A percentile compares a stretch with the other conserved stretches of the same genome.
phyloP scores from a whole-genome alignment of 2,113 vertebrate species.

The Penelope pileata region DNA sequence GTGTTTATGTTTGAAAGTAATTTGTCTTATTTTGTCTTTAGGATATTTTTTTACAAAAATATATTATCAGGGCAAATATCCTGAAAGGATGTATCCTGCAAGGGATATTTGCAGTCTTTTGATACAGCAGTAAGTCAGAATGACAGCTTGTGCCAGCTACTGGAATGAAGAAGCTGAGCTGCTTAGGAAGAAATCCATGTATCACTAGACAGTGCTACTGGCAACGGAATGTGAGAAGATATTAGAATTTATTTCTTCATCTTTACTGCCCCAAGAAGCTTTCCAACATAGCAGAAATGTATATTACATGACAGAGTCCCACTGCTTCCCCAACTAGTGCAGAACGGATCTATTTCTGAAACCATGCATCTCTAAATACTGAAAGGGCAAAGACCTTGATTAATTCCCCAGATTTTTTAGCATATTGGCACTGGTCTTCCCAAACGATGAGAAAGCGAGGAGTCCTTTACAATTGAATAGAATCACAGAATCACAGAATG shows the following conservation, averaged over 20 bases:
- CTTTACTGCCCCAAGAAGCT: background rate
- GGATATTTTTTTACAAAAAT: background rate
- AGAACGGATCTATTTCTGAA: background rate
- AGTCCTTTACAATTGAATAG: background rate
- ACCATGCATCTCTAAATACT: background rate
- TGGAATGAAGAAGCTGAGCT: background rate
- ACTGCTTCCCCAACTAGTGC: background rate
- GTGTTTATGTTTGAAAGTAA: background rate
- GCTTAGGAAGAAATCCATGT: background rate
- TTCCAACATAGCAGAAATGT: background rate
- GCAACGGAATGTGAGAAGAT: background rate
- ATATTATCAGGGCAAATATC: background rate
- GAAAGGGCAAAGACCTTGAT: background rate
- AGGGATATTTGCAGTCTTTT: background rate
- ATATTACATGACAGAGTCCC: background rate
- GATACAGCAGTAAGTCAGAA: background rate
- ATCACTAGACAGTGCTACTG: background rate
- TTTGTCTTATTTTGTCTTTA: background rate
- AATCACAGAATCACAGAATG: background rate
- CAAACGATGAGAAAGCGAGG: fast-evolving
- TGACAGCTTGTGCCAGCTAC: background rate
- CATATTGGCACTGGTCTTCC: fast-evolving
- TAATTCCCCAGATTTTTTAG: background rate
- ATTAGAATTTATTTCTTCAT: background rate
- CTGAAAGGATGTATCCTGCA: background rate